Percentiles rank a stretch among this genome's conserved stretches.
Conservation (phyloP, 2,888 invertebrate genomes). For the Germaria angustata region DNA sequence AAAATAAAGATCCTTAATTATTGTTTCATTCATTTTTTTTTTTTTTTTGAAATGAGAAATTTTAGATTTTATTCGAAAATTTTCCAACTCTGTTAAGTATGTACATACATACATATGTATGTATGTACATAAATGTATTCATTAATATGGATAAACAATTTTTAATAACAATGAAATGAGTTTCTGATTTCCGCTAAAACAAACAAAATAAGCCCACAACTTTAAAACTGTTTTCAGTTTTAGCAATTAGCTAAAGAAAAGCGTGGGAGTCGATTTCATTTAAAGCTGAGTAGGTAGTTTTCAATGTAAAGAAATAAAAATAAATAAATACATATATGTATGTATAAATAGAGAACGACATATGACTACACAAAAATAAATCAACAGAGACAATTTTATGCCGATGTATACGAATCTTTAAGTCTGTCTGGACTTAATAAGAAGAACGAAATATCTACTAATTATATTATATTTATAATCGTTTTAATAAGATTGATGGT, state of each 20-base stretch:
- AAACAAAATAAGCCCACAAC: background rate
- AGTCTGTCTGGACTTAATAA: background rate
- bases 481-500: background rate
- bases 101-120: background rate
- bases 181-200: slow-evolving; percentile 42
- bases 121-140: background rate
- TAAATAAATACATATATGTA: too few relatives aligned
- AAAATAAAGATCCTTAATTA: too few relatives aligned
- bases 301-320: slow-evolving; percentile 24
- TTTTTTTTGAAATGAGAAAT: too few relatives aligned
- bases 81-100: too few relatives aligned
- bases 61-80: too few relatives aligned
- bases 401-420: background rate
- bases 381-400: background rate
- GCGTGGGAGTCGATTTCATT: slow-evolving; percentile 54
- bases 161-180: slow-evolving; percentile 15
- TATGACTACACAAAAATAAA: background rate
- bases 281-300: slow-evolving; percentile 56
- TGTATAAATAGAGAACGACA: background rate
- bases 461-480: background rate
- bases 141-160: background rate
- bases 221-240: slow-evolving; percentile 39
- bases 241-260: slow-evolving; percentile 49
- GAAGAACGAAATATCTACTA: background rate
- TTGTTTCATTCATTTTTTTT: too few relatives aligned